phyloP scores from a whole-genome alignment of 2,113 vertebrate species.

The Hyperopisus bebe region DNA sequence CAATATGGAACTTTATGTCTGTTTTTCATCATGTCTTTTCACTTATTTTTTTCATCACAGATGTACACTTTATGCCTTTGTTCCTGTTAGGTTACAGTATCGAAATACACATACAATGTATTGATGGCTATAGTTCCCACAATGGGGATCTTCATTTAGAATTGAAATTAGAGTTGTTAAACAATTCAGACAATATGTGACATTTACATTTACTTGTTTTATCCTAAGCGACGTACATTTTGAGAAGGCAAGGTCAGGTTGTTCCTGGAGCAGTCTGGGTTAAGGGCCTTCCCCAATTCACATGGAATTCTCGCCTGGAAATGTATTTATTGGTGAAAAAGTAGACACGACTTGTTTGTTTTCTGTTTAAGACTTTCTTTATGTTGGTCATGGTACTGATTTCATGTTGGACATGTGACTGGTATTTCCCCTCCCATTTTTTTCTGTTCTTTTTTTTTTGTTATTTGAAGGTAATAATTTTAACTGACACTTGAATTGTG shows the following conservation, averaged over 20 bases:
- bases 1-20: neutral
- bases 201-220: neutral
- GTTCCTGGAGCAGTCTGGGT: neutral
- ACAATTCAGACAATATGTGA: neutral
- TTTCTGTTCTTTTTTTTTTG: no score
- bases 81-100: neutral
- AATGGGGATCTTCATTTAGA: neutral
- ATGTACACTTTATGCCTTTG: neutral
- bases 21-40: neutral
- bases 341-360: constrained; percentile 42
- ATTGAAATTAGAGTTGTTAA: neutral
- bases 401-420: constrained; percentile 39
- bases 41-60: neutral
- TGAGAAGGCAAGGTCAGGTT: neutral
- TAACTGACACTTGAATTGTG: no score
- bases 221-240: neutral
- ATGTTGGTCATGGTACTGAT: constrained; percentile 46
- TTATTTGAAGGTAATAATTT: no score
- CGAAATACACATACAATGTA: neutral
- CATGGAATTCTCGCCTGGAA: constrained; percentile 41
- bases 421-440: constrained; percentile 14
- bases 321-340: constrained; percentile 65
- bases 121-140: neutral
- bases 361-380: constrained; percentile 53
- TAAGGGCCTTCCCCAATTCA: constrained; percentile 10